These are phyloP conservation scores for Listronotus oregonensis DNA, from an alignment of 1,140 invertebrate genomes.

Conservation along the genomic window DNA sequence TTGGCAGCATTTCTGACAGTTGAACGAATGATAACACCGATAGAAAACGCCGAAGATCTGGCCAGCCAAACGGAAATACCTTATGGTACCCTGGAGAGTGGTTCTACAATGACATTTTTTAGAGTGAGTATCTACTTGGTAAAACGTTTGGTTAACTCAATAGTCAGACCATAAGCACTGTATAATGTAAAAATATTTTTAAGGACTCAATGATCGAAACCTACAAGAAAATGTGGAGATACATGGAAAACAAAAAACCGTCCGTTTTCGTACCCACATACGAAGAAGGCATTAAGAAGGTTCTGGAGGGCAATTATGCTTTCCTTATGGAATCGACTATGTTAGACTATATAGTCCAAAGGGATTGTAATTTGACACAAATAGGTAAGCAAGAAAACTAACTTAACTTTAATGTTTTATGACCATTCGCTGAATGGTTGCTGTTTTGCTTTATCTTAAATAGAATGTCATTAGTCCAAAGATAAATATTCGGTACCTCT, in stretches of 20 bases:
- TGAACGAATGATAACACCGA: constrained; percentile 94
- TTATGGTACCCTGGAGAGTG: constrained; percentile 91
- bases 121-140: constrained; percentile 80
- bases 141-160: too few species aligned
- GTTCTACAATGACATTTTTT: constrained; percentile 97
- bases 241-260: constrained; percentile 84
- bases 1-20: constrained; percentile 96
- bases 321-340: constrained; percentile 99
- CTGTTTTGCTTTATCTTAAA: too few species aligned
- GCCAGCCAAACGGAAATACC: constrained; percentile 92
- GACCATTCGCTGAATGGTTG: too few species aligned
- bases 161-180: too few species aligned
- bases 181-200: constrained; percentile 22
- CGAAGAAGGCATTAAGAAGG: constrained; percentile 84
- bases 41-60: constrained; percentile 93
- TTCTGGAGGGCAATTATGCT: constrained; percentile 90
- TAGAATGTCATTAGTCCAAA: too few species aligned
- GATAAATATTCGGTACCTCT: too few species aligned
- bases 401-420: too few species aligned
- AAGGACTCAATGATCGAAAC: constrained; percentile 95
- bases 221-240: constrained; percentile 97
- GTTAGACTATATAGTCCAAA: constrained; percentile 93
- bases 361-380: constrained; percentile 97
- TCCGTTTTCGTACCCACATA: constrained; percentile 87
- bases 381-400: constrained; percentile 65